phyloP scores from a whole-genome alignment of 2,888 invertebrate genomes.

The Eurytoma adleriae region DNA sequence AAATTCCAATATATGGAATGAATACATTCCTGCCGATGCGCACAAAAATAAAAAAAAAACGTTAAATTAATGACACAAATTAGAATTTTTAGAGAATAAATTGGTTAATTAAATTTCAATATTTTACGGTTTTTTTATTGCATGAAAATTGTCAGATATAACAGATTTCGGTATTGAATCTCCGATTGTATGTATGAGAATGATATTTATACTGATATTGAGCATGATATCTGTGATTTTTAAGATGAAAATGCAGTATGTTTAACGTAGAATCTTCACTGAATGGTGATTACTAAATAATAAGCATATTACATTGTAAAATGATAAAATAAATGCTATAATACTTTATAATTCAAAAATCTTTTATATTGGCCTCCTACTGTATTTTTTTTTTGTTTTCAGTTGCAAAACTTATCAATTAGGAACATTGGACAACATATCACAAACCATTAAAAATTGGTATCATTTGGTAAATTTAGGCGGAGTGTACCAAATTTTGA shows the following conservation, averaged over 20 bases:
- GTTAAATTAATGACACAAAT: conserved; percentile 24
- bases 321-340: conserved; percentile 49
- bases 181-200: conserved; percentile 61
- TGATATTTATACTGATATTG: conserved; percentile 65
- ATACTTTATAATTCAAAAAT: conserved; percentile 48
- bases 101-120: conserved; percentile 29
- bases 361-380: conserved; percentile 33
- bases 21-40: conserved; percentile 59
- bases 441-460: conserved; percentile 31
- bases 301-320: conserved; percentile 47
- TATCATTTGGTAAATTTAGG: conserved; percentile 15
- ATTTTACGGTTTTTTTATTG: conserved; percentile 52
- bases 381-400: neutral
- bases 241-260: conserved; percentile 56
- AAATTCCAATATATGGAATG: conserved; percentile 50
- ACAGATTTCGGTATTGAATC: conserved; percentile 59
- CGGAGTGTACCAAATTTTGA: neutral
- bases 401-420: conserved; percentile 18
- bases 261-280: conserved; percentile 45
- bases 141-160: conserved; percentile 49
- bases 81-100: conserved; percentile 40
- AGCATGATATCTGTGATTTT: conserved; percentile 66
- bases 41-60: conserved; percentile 38
- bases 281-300: conserved; percentile 44
- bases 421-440: conserved; percentile 38